Evolutionary conservation across 2,113 vertebrate species (phyloP).

Genomic region (Scolopax mira): DNA sequence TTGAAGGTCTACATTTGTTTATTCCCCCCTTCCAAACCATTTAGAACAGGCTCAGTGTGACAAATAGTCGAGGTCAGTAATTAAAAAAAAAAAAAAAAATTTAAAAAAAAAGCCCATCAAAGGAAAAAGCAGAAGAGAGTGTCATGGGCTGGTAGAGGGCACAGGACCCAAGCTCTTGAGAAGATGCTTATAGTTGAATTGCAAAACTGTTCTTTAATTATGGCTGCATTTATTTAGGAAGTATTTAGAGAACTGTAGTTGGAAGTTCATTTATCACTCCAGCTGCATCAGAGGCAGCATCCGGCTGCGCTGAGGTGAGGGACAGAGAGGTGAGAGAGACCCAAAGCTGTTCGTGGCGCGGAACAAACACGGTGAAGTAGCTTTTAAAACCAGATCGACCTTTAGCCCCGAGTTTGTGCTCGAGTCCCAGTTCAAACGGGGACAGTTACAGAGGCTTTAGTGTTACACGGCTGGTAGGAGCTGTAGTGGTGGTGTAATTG

Average conservation of each 20-base stretch:
- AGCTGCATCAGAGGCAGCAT: background rate
- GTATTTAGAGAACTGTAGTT: background rate
- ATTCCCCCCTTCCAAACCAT: background rate
- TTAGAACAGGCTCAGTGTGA: background rate
- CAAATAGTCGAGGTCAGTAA: background rate
- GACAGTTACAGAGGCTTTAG: background rate
- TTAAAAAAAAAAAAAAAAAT: background rate
- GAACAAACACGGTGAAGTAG: background rate
- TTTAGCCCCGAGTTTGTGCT: background rate
- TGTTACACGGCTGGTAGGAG: background rate
- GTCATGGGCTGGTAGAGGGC: background rate
- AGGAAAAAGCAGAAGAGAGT: background rate
- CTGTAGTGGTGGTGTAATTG: rapidly evolving
- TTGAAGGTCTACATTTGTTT: background rate
- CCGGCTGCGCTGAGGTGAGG: background rate
- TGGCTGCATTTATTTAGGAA: background rate
- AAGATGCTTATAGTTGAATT: background rate
- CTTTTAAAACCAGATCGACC: background rate
- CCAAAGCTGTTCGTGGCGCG: rapidly evolving
- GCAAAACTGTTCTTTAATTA: background rate
- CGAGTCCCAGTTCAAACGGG: background rate
- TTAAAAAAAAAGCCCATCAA: background rate
- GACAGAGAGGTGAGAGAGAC: background rate
- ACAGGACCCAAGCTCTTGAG: background rate
- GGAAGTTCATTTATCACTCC: background rate